Evolutionary conservation across 1,140 invertebrate genomes (phyloP).

Genomic region (Drosophila aff.): DNA sequence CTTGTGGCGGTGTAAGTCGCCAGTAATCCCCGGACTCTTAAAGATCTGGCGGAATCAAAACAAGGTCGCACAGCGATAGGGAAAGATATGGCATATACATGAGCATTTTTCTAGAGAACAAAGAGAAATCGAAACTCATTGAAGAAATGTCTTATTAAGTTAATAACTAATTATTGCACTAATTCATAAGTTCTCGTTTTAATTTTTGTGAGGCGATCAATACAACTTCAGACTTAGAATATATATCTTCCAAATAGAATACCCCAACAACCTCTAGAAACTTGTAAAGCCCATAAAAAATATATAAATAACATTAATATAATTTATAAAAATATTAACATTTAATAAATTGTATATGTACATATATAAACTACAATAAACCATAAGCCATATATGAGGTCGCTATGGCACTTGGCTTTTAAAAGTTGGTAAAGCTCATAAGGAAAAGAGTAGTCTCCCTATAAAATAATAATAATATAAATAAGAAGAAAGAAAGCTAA

Average conservation of each 20-base stretch:
- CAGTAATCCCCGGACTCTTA: conserved; percentile 10
- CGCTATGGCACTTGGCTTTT: neutral
- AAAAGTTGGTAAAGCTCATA: neutral
- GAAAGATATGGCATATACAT: neutral
- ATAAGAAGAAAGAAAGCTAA: neutral
- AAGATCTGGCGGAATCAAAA: conserved; percentile 14
- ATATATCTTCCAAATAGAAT: no score
- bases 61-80: neutral
- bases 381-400: no score
- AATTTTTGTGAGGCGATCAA: neutral
- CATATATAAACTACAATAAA: neutral
- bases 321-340: neutral
- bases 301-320: neutral
- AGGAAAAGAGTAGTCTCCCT: neutral
- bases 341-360: no score
- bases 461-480: neutral
- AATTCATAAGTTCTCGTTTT: neutral
- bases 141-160: no score
- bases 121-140: neutral
- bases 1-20: conserved; percentile 7
- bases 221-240: no score
- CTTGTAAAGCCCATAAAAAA: neutral
- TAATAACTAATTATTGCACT: neutral
- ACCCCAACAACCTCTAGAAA: no score
- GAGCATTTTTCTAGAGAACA: no score